Evolutionary conservation across 2,113 vertebrate species (phyloP).

Genomic region (Cottus gobio): DNA sequence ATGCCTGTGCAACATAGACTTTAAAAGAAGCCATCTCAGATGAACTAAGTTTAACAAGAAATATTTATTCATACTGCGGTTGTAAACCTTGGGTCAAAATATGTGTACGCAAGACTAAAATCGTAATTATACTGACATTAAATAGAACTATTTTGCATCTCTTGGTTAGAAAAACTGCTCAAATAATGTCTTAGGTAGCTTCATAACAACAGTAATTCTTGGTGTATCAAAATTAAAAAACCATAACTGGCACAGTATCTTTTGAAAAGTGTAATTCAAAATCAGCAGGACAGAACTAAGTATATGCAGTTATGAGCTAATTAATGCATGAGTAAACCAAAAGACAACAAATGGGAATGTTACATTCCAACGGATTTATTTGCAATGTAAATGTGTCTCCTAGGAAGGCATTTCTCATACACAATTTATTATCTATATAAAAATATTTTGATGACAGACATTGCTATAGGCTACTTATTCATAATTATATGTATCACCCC

Average conservation of each 20-base stretch:
- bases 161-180: constrained; percentile 1
- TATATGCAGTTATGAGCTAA: not conserved
- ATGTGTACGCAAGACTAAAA: not conserved
- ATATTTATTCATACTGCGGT: not conserved
- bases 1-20: not conserved
- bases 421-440: not conserved
- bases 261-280: not conserved
- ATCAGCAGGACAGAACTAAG: not conserved
- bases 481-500: not conserved
- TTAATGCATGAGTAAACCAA: too few relatives aligned
- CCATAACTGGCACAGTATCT: not conserved
- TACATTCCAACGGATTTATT: not conserved
- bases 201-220: not conserved
- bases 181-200: not conserved
- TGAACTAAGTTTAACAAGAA: not conserved
- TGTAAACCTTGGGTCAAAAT: not conserved
- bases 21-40: not conserved
- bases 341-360: too few relatives aligned
- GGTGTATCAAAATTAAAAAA: not conserved
- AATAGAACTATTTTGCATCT: not conserved
- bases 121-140: not conserved
- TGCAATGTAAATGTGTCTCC: not conserved
- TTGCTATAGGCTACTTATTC: not conserved
- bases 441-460: not conserved
- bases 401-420: not conserved